These are phyloP conservation scores for Drosophila ercepeae DNA, from an alignment of 1,140 invertebrate species.

Conservation along the genomic window DNA sequence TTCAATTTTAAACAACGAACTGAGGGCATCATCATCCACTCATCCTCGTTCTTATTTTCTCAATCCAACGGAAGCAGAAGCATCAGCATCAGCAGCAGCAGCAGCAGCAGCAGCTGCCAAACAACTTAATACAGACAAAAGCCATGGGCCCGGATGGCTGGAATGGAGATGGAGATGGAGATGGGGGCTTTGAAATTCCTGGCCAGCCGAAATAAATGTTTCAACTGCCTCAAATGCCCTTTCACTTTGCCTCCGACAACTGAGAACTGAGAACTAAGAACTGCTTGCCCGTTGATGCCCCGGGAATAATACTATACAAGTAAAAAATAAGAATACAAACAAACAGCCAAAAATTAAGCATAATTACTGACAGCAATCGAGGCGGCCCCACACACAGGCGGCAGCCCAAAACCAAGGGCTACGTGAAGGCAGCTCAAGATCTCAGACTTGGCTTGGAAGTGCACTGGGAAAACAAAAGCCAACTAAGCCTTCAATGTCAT, in stretches of 20 bases:
- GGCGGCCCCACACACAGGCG: slow-evolving; percentile 65
- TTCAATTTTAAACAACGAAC: slow-evolving; percentile 75
- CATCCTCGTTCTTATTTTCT: slow-evolving; percentile 12
- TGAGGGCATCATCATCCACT: slow-evolving; percentile 32
- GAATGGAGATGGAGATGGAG: slow-evolving; percentile 1
- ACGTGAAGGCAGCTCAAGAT: slow-evolving; percentile 58
- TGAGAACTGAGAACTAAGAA: too few species aligned
- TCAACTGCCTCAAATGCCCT: slow-evolving; percentile 71
- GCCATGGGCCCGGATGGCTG: slow-evolving; percentile 37
- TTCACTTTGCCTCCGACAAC: slow-evolving; percentile 46
- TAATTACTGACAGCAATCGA: slow-evolving; percentile 80
- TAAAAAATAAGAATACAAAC: slow-evolving; percentile 37
- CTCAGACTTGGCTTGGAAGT: slow-evolving; percentile 11
- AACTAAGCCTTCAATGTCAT: too few species aligned
- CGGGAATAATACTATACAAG: slow-evolving; percentile 23
- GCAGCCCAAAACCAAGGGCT: slow-evolving; percentile 38
- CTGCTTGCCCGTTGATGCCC: background rate
- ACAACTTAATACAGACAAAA: slow-evolving; percentile 78
- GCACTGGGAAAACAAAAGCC: background rate
- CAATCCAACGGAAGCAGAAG: slow-evolving; percentile 50
- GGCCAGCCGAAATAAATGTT: slow-evolving; percentile 67
- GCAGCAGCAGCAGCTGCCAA: slow-evolving; percentile 68
- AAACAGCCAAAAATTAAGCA: slow-evolving; percentile 76
- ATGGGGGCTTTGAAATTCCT: slow-evolving; percentile 24
- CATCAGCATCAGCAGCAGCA: slow-evolving; percentile 61